Base-by-base conservation (phyloP, 1,140 invertebrate species). In the Drosophila watanabei region DNA sequence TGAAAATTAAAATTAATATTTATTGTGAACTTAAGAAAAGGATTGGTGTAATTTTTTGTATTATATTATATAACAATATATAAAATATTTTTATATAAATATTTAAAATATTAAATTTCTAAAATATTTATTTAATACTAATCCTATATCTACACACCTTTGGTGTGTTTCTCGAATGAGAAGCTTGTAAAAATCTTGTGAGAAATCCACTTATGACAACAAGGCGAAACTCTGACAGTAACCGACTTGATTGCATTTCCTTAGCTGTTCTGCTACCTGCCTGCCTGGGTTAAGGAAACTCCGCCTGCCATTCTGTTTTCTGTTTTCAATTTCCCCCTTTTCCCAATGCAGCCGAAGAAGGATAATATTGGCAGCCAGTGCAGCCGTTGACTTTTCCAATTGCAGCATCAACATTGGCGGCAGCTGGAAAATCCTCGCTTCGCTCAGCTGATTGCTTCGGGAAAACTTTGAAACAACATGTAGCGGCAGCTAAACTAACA, bases 371-470 rank as follows among this genome's bases (percentile, higher is more conserved):
- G 82, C 64, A 28, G 79, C 77, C 82, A 78, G 77, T 72, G 81
- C 70, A 84, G 82, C 71, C 81, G 78, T 77, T 84, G 82, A 86
- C 82, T 85, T 85, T 84, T 86, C 82, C 73, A 86, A 85, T 82
- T 85, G 82, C 82, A 78, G 65, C 79, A 69, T 72, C 70, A 73
- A 72, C 70, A 71, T 69, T 43, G 58, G 32, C 32, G 59, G 70
- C 49, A 65, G 81, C 61, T 59, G n/a, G 62, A 70, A 45, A 57
- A 32, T 43, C 49, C 35, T 18, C 51, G 18, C 68, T 8, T n/a
- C 37, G 18, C 59, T 16, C 54, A 60, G 79, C 54, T 86, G 83
- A 86, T 85, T 86, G 79, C 75, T 82, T 65, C 56, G 73, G 59
- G 32, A 75, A 85, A 85, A 85, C 82, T 85, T 85, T 85, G 78